Percentiles rank a stretch among this genome's conserved stretches.
Conservation (phyloP, 2,888 invertebrate species). For the Myopa testacea region DNA sequence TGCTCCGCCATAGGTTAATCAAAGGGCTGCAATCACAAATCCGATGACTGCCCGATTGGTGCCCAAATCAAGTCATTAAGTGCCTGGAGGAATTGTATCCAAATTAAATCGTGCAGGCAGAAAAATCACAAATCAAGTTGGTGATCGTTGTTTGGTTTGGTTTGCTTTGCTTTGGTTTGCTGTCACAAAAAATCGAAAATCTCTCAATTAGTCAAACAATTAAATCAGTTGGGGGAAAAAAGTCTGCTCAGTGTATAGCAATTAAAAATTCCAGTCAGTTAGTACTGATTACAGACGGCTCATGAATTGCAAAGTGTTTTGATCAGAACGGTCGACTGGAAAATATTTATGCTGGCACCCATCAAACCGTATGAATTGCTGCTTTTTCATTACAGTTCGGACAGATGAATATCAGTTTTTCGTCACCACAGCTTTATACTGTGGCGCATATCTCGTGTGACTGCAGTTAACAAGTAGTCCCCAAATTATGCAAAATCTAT, state of each 20-base stretch:
- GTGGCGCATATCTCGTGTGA: neutral
- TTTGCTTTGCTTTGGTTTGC: conserved; percentile 12
- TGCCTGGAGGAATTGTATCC: conserved; percentile 54
- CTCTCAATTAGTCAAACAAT: conserved; percentile 69
- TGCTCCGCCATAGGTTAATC: conserved; percentile 51
- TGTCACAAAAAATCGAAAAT: conserved; percentile 57
- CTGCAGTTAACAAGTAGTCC: no score
- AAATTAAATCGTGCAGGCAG: conserved; percentile 40
- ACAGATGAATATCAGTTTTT: neutral
- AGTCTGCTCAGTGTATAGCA: conserved; percentile 45
- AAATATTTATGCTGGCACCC: no score
- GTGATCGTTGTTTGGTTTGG: conserved; percentile 12
- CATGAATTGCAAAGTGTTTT: conserved; percentile 34
- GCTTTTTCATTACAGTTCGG: no score
- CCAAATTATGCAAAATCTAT: no score
- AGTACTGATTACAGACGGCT: conserved; percentile 33
- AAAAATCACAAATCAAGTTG: conserved; percentile 8
- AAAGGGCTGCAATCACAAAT: conserved; percentile 53
- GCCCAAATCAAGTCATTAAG: conserved; percentile 63
- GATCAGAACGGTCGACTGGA: neutral
- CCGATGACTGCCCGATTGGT: neutral
- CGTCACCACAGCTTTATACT: neutral
- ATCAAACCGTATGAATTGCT: no score
- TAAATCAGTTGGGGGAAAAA: conserved; percentile 58
- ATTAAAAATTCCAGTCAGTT: conserved; percentile 43